Percentiles rank a stretch among this genome's conserved stretches.
Conservation (phyloP, 1,140 invertebrate species). For the Rhopalosiphum maidis region DNA sequence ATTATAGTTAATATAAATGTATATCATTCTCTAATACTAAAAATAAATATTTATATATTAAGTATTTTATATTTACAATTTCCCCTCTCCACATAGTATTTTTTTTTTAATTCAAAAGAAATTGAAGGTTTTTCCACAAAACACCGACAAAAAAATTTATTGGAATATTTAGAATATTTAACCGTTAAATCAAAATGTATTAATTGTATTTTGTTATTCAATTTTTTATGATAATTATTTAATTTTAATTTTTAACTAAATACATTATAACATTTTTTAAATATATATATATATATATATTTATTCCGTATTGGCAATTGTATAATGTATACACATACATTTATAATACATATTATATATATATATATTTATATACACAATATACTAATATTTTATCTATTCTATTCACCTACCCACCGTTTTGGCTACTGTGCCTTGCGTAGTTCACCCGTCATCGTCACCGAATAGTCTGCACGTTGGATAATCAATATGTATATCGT, state of each 20-base stretch:
- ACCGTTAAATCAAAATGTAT: background rate
- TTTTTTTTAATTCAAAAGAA: background rate
- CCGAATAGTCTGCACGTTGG: background rate
- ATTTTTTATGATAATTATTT: background rate
- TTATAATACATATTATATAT: too few relatives aligned
- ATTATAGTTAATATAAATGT: too few relatives aligned
- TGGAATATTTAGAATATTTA: background rate
- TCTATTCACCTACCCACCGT: background rate
- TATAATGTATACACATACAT: too few relatives aligned
- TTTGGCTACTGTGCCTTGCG: background rate
- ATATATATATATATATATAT: background rate
- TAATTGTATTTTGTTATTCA: background rate
- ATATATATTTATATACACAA: too few relatives aligned
- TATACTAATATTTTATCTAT: background rate
- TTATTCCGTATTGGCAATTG: background rate
- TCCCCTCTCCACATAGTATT: too few relatives aligned
- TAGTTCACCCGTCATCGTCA: background rate
- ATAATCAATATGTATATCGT: conserved; percentile 2
- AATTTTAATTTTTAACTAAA: background rate
- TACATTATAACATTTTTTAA: background rate
- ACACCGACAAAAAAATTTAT: background rate
- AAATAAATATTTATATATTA: too few relatives aligned
- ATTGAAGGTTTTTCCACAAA: background rate
- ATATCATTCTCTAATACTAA: too few relatives aligned
- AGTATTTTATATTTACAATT: too few relatives aligned